Evolutionary conservation across 2,113 vertebrate genomes (phyloP), one percentile per base, ranked within the genome.

Genomic region (Oryzias melastigma): DNA sequence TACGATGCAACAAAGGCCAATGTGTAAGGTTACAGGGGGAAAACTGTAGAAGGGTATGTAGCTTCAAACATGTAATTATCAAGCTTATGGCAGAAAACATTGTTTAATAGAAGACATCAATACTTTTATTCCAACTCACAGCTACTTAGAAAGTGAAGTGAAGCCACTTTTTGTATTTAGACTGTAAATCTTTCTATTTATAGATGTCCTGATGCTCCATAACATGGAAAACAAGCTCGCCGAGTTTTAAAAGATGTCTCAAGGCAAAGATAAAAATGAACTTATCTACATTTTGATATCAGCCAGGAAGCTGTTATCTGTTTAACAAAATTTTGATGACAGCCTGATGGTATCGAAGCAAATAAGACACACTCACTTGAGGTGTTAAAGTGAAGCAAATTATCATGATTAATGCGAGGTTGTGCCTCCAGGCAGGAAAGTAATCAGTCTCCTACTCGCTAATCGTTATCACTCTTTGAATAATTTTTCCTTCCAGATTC

Each of bases 331-430:
- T 79, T 80, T 73, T 71, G 49, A 69, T 65, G 66, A 70, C 62
- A 81, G 75, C 52, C 71, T 77, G 73, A 80, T 84, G 61, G 29
- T 77, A 81, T 81, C 58, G 17, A 60, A 64, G 71, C 62, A 79
- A 85, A 81, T 49, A 77, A 71, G 70, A 56, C 53, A 44, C 5
- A 24, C 75, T 72, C 71, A 68, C 73, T 79, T 65, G 62, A 82
- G 75, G 67, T 85, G 79, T 77, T 77, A 77, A 73, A 65, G 68
- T 65, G 68, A 80, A 51, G 58, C 58, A 81, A 84, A 86, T 84
- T 59, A 86, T 80, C 80, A 80, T 83, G 80, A 86, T 84, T 88
- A 88, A 86, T 86, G 59, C 67, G 25, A 58, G 75, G 77, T 81
- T 86, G 79, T 35, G 29, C 76, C 66, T 20, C 35, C 35, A 77